Base-by-base conservation (phyloP, 1,140 invertebrate species). In the Pseudomyrmex cubaensis region DNA sequence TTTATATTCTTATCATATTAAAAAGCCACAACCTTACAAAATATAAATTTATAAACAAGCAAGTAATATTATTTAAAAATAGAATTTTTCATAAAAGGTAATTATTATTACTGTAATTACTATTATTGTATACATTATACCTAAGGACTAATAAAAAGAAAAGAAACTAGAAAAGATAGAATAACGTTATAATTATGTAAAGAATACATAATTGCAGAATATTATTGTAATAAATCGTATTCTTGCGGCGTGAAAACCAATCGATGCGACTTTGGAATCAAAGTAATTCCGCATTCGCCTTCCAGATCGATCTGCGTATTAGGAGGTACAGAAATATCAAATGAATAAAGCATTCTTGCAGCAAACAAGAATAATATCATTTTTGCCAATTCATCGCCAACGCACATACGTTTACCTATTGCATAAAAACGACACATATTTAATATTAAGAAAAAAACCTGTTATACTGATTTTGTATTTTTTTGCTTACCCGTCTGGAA, bases 311-410 rank as follows among this genome's bases (percentile, higher is more conserved):
- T 87, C 0, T 86, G 88, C 0, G 94, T 85, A 1, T 91, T 92
- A 8, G 75, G 20, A 2, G 93, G 87, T 44, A 95, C 35, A 1
- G 92, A 90, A 52, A 97, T 50, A 15, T 92, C 91, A 89, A 97
- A 97, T 10, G 94, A 94, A 7, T 96, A 95, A 0, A 98, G 84
- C 13, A 98, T 94, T 20, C 95, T 94, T 0, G 95, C 94, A 63
- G 95, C 93, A 92, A 96, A 96, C 4, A 98, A 90, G 84, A 97
- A 96, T 66, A 97, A 86, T 69, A 97, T 93, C 96, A 97, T 97
- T 82, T 95, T 95, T 1, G 97, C 97, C 54, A 98, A 91, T 89
- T 98, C 97, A 84, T 98, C 98, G 4, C 98, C 98, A 0, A 98
- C 95, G 92, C 98, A 99, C 94, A 97, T 96, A 50, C 97, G 95